Percentiles rank a stretch among this genome's conserved stretches.
Conservation (phyloP, 2,797 vertebrate species). For the Delichon dasypus region DNA sequence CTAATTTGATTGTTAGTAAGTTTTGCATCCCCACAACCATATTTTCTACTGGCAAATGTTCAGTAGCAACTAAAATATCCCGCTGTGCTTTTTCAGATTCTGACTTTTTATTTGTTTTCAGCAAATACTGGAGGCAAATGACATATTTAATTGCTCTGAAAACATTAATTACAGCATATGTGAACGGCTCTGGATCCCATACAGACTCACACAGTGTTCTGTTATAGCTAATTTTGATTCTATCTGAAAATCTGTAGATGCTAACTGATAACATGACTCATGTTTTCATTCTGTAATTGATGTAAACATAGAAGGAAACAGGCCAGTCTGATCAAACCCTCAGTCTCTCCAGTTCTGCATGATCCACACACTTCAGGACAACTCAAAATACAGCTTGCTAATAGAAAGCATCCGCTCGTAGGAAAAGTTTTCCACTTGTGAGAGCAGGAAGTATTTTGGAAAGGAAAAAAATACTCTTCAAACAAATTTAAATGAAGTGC, state of each 20-base stretch:
- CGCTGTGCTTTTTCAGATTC: conserved; percentile 14
- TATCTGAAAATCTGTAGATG: conserved; percentile 11
- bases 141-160: conserved; percentile 46
- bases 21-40: not conserved
- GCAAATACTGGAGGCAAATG: conserved; percentile 19
- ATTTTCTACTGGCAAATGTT: conserved; percentile 13
- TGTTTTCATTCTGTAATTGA: conserved; percentile 7
- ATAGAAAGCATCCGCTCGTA: not conserved
- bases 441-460: not conserved
- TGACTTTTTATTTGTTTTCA: conserved; percentile 30
- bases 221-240: not conserved
- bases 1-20: not conserved
- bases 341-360: not conserved
- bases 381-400: not conserved
- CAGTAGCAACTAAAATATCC: not conserved
- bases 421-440: not conserved
- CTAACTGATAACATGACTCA: not conserved
- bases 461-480: not conserved
- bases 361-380: not conserved
- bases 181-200: not conserved
- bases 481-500: conserved; percentile 1
- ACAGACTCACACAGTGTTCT: not conserved
- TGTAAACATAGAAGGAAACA: not conserved
- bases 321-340: not conserved
- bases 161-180: conserved; percentile 29